These are phyloP conservation scores for Bambusicola thoracicus DNA, from an alignment of 2,113 vertebrate species.

Conservation along the genomic window DNA sequence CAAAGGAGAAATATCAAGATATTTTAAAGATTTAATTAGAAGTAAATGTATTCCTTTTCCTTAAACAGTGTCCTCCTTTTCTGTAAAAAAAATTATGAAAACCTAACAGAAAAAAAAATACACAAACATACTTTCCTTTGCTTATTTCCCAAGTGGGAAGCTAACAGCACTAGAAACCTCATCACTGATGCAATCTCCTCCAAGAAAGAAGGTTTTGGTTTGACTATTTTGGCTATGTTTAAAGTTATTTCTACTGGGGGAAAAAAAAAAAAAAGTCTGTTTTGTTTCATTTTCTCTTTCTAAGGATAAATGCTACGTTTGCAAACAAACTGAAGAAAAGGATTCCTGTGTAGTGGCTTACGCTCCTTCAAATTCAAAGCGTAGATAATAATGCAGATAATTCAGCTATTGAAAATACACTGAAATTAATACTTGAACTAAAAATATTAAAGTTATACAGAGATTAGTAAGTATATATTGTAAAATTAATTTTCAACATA, in stretches of 20 bases:
- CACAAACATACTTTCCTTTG: too few relatives aligned
- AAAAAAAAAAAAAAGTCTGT: not conserved
- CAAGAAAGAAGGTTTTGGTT: not conserved
- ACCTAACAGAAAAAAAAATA: too few relatives aligned
- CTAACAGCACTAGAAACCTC: not conserved
- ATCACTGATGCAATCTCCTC: not conserved
- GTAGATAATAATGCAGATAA: not conserved
- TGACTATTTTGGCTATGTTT: not conserved
- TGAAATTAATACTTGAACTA: not conserved
- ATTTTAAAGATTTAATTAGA: not conserved
- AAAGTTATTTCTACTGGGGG: not conserved
- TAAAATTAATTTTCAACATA: not conserved
- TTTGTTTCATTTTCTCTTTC: not conserved
- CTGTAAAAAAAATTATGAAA: not conserved
- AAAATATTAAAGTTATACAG: not conserved
- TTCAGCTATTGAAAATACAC: not conserved
- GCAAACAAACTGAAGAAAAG: not conserved
- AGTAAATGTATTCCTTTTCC: not conserved
- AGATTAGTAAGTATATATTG: not conserved
- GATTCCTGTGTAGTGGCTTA: not conserved
- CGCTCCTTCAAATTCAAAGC: not conserved
- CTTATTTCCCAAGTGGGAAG: not conserved
- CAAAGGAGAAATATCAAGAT: not conserved
- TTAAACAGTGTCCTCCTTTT: not conserved
- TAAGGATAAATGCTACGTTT: not conserved